Evolutionary conservation across 2,113 vertebrate species (phyloP).

Genomic region (Oreochromis tanganicae): DNA sequence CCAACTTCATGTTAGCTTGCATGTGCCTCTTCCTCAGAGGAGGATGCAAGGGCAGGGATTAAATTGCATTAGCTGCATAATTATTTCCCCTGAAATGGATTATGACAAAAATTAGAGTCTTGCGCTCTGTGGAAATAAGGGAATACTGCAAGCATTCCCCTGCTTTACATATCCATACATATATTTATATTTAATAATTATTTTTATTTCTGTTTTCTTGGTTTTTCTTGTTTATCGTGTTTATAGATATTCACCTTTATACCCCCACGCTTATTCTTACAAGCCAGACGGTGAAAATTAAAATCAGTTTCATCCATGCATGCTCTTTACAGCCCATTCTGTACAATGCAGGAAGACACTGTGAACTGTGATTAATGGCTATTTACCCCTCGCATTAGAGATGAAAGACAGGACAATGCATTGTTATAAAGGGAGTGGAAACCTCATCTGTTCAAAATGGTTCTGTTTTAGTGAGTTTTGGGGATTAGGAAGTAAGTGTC

Average conservation of each 20-base stretch:
- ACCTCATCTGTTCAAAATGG: conserved; percentile 21
- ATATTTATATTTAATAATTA: background rate
- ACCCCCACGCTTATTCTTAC: background rate
- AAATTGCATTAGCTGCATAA: conserved; percentile 64
- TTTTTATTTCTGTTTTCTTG: background rate
- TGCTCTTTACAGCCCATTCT: conserved; percentile 6
- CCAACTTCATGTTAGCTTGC: conserved; percentile 34
- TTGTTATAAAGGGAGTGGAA: conserved; percentile 10
- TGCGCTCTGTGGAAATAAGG: conserved; percentile 16
- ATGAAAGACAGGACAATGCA: conserved; percentile 34
- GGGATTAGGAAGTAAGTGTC: conserved; percentile 34
- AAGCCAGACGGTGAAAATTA: background rate
- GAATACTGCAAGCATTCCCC: background rate
- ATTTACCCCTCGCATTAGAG: conserved; percentile 41
- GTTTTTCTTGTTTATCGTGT: background rate
- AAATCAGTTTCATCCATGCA: conserved; percentile 41
- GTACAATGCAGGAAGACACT: conserved; percentile 17
- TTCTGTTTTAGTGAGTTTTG: conserved; percentile 36
- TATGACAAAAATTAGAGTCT: conserved; percentile 43
- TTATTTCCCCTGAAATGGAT: conserved; percentile 62
- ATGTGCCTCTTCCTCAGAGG: conserved; percentile 44
- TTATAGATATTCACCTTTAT: background rate
- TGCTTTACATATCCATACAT: background rate
- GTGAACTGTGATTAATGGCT: conserved; percentile 52
- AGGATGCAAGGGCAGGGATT: conserved; percentile 56